Percentiles rank a stretch among this genome's conserved stretches.
Evolutionary conservation across 2,113 vertebrate genomes (phyloP).

Genomic region (Rhodinocichla rosea): DNA sequence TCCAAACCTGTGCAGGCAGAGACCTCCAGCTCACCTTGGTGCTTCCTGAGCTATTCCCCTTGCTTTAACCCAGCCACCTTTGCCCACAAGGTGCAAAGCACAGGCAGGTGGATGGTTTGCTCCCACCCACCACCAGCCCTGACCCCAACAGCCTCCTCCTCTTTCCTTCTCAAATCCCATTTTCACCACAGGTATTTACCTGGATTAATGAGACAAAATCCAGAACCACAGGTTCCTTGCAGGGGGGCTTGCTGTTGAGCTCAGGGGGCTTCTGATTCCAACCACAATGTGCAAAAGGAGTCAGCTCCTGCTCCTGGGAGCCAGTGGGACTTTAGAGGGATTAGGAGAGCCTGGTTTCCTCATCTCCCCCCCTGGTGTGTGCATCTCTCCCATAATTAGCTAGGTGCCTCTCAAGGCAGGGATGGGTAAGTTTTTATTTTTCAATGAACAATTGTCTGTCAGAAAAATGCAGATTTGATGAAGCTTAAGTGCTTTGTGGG

Average conservation of each 20-base stretch:
- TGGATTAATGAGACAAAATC: neutral
- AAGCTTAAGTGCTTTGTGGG: conserved; percentile 49
- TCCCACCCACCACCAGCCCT: fast-evolving
- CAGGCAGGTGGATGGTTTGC: fast-evolving
- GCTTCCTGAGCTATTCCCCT: neutral
- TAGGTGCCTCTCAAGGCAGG: conserved; percentile 13
- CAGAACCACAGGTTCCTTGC: neutral
- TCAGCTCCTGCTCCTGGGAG: conserved; percentile 10
- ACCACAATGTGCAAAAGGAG: neutral
- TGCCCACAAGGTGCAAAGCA: neutral
- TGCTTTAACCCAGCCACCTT: neutral
- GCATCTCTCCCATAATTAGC: neutral
- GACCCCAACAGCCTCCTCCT: neutral
- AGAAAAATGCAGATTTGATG: conserved; percentile 45
- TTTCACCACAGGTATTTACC: neutral
- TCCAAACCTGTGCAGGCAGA: neutral
- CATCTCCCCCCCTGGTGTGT: neutral
- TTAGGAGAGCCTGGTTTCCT: neutral
- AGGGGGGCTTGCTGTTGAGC: neutral
- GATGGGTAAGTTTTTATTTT: conserved; percentile 24
- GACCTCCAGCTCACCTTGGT: neutral
- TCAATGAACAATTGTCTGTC: conserved; percentile 35
- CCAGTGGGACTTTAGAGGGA: neutral
- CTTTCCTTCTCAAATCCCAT: neutral
- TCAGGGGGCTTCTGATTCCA: neutral